Evolutionary conservation across 2,888 invertebrate genomes (phyloP), one percentile per base, ranked within the genome.

Genomic region (Stegophylla sp.): DNA sequence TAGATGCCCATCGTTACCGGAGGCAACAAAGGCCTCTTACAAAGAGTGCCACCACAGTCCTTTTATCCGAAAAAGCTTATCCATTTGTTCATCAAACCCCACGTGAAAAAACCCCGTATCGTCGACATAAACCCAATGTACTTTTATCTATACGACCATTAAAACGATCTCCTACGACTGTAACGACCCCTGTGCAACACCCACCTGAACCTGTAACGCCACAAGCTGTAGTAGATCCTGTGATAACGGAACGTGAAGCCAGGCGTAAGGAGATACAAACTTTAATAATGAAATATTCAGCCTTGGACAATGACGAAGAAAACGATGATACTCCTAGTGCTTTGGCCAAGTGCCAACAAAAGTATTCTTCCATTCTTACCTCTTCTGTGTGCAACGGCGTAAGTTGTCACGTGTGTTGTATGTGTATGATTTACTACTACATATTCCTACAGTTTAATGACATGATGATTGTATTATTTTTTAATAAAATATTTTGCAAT

Each of bases 231-330:
- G 75, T n/a, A 66, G 75, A 81, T 23, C 82, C 75, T 34, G 75
- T 53, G 34, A 87, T 91, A 69, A 89, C 90, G 84, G 94, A 94
- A 84, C 89, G 94, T 64, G 93, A 94, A 86, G 92, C 92, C 13
- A 91, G 92, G 84, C 90, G 94, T 53, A 94, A 94, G 85, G 94
- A 95, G 86, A 93, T 94, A 82, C 92, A 93, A 86, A 91, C 92
- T 84, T 88, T 95, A 82, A 93, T 94, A 83, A 89, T 92, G 89
- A 94, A 94, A 86, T 94, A 94, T 86, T 91, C 93, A 45, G 93
- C 92, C 66, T 88, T 94, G 83, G 93, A 93, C 84, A 92, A 93
- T 71, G 71, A 76, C 12, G 82, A 81, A 26, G 74, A 83, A 56
- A 64, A 82, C 76, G 84, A 83, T 83, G 84, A 84, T 84, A 82